Percentiles rank a stretch among this genome's conserved stretches.
These are phyloP conservation scores for Aphelinus atriplicis DNA, from an alignment of 1,140 invertebrate genomes.

Conservation along the genomic window DNA sequence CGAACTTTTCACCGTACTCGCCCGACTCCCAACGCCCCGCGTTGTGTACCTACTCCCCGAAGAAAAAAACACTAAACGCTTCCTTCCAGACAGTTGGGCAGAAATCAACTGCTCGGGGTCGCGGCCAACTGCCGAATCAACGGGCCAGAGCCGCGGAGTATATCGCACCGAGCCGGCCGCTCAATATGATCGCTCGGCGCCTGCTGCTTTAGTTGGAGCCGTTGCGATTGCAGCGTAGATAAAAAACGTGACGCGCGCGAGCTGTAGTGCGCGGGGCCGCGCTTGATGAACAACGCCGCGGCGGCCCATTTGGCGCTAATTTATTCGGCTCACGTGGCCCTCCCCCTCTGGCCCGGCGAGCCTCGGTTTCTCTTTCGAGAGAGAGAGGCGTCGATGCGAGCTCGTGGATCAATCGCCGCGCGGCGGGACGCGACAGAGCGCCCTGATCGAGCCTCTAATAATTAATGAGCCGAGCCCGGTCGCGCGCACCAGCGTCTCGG, in stretches of 20 bases:
- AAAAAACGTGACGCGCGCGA: not conserved
- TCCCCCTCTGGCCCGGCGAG: not conserved
- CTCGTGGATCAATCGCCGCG: slow-evolving; percentile 13
- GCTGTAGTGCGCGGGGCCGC: no score
- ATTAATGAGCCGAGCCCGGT: slow-evolving; percentile 13
- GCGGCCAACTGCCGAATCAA: no score
- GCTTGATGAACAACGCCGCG: not conserved
- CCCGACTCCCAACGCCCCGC: no score
- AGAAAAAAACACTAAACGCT: no score
- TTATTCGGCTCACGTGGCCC: slow-evolving; percentile 8
- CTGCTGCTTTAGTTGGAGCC: not conserved
- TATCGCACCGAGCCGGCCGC: no score
- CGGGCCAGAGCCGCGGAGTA: not conserved
- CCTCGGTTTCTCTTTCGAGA: not conserved
- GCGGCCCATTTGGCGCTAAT: not conserved
- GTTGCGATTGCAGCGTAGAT: not conserved
- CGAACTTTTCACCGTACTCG: no score
- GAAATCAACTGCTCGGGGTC: no score
- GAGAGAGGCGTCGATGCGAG: not conserved
- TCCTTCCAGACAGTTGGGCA: no score
- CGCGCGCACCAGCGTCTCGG: not conserved
- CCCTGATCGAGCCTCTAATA: slow-evolving; percentile 14
- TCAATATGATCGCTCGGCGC: no score
- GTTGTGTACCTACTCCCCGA: no score
- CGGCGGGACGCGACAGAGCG: not conserved